A percentile compares a stretch with the other conserved stretches of the same genome.
Evolutionary conservation across 2,888 invertebrate genomes (phyloP).

Genomic region (Drosophila nr. medialis): DNA sequence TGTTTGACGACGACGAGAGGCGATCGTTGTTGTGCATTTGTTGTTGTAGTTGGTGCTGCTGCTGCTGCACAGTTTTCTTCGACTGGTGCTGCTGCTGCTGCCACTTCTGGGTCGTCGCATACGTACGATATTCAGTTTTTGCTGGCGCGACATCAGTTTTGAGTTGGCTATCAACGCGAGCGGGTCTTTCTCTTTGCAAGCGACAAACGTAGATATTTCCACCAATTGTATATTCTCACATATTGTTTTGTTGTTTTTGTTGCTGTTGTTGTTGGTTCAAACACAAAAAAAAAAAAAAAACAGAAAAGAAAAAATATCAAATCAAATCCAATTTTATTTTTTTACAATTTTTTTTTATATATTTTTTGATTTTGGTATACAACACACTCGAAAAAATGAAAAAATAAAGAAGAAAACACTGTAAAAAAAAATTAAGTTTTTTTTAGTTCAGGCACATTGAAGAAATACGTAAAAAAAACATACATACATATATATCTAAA

Average conservation of each 20-base stretch:
- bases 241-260: constrained; percentile 72
- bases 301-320: constrained; percentile 6
- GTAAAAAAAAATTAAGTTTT: constrained; percentile 24
- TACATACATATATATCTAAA: constrained; percentile 27
- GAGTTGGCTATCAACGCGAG: constrained; percentile 86
- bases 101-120: constrained; percentile 69
- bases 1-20: constrained; percentile 38
- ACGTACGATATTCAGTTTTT: constrained; percentile 76
- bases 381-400: constrained; percentile 27
- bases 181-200: constrained; percentile 85
- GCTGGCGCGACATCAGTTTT: constrained; percentile 85
- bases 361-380: constrained; percentile 46
- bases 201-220: constrained; percentile 84
- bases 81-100: constrained; percentile 47
- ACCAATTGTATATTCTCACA: constrained; percentile 68
- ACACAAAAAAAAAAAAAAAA: constrained; percentile 38
- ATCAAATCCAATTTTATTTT: constrained; percentile 45
- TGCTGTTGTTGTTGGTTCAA: constrained; percentile 62
- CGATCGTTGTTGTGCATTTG: constrained; percentile 64
- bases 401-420: constrained; percentile 23
- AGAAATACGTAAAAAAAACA: constrained; percentile 31
- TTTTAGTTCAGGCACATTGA: constrained; percentile 54
- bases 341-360: constrained; percentile 43
- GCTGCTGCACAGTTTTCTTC: constrained; percentile 66
- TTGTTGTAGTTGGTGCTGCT: constrained; percentile 23